Conservation (phyloP, 2,888 invertebrate genomes). For the Nomada fucata region DNA sequence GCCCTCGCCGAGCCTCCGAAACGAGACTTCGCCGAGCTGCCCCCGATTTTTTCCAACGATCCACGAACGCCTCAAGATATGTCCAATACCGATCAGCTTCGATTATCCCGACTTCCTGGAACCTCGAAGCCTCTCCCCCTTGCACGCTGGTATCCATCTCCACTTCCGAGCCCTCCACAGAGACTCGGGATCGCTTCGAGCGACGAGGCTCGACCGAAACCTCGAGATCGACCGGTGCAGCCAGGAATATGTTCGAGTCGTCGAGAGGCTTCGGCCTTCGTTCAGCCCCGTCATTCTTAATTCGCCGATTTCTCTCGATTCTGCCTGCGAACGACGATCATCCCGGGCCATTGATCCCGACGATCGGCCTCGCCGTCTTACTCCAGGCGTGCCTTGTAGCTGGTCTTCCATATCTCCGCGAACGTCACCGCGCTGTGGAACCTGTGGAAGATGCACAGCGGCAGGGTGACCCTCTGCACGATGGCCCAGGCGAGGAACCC, state of each 20-base stretch:
- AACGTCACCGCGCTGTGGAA: constrained; percentile 98
- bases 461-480: constrained; percentile 95
- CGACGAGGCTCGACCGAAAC: background rate
- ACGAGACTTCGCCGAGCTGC: background rate
- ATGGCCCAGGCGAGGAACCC: constrained; percentile 97
- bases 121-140: constrained; percentile 17
- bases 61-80: constrained; percentile 54
- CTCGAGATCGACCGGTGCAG: constrained; percentile 3
- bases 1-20: background rate
- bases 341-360: constrained; percentile 58
- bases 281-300: background rate
- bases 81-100: constrained; percentile 50
- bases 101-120: constrained; percentile 2
- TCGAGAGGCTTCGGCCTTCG: constrained; percentile 9
- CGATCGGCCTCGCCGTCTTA: constrained; percentile 84
- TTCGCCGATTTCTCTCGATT: constrained; percentile 1
- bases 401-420: constrained; percentile 98
- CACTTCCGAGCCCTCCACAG: background rate
- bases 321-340: constrained; percentile 52
- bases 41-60: constrained; percentile 21
- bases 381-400: constrained; percentile 95
- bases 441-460: constrained; percentile 97
- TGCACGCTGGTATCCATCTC: constrained; percentile 7
- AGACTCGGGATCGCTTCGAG: constrained; percentile 11
- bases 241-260: constrained; percentile 28